These are phyloP conservation scores for Machimus atricapillus DNA, from an alignment of 2,888 invertebrate species.

Conservation along the genomic window DNA sequence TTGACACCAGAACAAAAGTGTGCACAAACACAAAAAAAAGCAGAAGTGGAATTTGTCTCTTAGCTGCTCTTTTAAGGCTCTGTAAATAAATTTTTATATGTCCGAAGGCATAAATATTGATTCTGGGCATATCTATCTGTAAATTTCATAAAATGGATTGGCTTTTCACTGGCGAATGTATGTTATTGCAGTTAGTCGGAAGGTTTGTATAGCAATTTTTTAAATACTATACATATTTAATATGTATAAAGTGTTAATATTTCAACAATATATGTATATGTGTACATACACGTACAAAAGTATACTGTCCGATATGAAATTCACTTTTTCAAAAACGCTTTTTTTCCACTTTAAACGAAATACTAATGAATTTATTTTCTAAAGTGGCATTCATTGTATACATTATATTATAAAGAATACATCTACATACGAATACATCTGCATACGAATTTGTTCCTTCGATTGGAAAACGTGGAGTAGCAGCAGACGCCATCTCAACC, in stretches of 20 bases:
- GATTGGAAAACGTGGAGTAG: background rate
- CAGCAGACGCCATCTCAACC: background rate
- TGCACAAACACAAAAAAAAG: background rate
- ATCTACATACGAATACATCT: too few relatives aligned
- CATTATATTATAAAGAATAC: too few relatives aligned
- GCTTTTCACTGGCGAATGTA: background rate
- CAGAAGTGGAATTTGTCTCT: background rate
- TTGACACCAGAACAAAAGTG: conserved; percentile 33
- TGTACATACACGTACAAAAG: background rate
- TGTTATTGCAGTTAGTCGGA: background rate
- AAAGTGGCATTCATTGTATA: background rate
- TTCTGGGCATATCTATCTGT: background rate
- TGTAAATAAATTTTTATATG: background rate
- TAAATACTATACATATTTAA: background rate
- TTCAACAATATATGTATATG: background rate
- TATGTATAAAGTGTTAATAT: background rate
- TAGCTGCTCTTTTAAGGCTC: conserved; percentile 19
- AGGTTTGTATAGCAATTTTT: background rate
- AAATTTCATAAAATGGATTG: background rate
- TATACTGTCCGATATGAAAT: background rate
- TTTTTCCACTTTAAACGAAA: background rate
- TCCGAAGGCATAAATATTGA: background rate
- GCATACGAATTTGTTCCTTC: background rate
- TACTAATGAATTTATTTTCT: background rate
- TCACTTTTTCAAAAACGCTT: background rate